phyloP scores from a whole-genome alignment of 2,797 vertebrate species.

The Gallinago stenura region DNA sequence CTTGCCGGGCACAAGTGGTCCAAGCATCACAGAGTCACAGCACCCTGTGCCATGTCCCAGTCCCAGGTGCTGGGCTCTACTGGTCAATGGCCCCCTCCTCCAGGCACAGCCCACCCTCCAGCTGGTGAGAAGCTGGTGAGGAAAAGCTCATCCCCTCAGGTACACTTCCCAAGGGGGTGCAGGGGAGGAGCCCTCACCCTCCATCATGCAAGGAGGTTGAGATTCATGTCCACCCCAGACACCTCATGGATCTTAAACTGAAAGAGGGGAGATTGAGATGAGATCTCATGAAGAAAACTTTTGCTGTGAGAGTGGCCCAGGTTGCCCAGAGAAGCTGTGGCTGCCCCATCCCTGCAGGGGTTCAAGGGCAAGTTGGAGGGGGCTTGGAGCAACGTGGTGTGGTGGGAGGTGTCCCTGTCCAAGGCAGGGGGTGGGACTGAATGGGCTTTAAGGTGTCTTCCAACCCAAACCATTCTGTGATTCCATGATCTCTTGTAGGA shows the following conservation, averaged over 20 bases:
- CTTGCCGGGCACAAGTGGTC: accelerated
- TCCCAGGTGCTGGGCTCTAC: neutral
- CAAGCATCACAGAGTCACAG: neutral
- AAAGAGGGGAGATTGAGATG: neutral
- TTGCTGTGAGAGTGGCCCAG: neutral
- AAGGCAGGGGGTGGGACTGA: neutral
- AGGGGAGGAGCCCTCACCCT: neutral
- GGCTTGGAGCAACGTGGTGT: neutral
- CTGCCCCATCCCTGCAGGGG: neutral
- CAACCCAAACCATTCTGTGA: neutral
- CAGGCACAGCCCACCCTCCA: neutral
- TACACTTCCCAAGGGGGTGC: neutral
- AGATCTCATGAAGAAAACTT: neutral
- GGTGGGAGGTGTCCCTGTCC: neutral
- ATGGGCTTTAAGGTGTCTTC: neutral
- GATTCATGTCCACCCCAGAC: neutral
- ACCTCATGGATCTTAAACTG: neutral
- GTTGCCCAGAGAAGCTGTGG: neutral
- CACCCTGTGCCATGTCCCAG: accelerated
- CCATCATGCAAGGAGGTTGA: accelerated
- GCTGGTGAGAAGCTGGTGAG: neutral
- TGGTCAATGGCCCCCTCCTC: accelerated
- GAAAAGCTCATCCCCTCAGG: neutral
- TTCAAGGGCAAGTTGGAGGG: neutral
- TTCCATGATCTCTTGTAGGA: neutral